Conservation (phyloP, 2,888 invertebrate species). For the Conchocele bisecta region DNA sequence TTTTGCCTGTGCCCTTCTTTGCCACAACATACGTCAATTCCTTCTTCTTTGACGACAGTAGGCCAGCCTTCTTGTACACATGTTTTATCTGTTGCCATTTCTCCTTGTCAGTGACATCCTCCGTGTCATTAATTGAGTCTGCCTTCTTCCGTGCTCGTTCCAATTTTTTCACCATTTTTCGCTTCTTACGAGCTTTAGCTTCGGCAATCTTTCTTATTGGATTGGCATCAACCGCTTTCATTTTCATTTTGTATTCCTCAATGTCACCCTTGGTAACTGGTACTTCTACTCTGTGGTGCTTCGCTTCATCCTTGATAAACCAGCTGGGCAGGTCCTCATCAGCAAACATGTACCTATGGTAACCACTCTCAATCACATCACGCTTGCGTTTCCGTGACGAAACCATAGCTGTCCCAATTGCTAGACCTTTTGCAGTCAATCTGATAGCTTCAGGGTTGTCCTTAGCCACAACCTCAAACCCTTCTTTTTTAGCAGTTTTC, state of each 20-base stretch:
- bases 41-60: constrained; percentile 88
- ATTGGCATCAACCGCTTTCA: constrained; percentile 92
- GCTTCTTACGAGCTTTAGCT: constrained; percentile 98
- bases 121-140: constrained; percentile 95
- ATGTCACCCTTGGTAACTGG: constrained; percentile 93
- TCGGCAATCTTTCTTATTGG: constrained; percentile 99
- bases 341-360: constrained; percentile 96
- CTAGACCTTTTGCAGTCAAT: constrained; percentile 90
- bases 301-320: constrained; percentile 97
- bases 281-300: constrained; percentile 92
- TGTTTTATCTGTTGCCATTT: constrained; percentile 96
- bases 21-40: constrained; percentile 97
- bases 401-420: constrained; percentile 95
- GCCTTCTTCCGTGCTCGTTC: constrained; percentile 98
- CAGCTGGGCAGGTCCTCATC: constrained; percentile 96
- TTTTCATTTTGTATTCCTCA: constrained; percentile 90
- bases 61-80: constrained; percentile 94
- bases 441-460: constrained; percentile 57
- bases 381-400: constrained; percentile 95
- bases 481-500: constrained; percentile 55
- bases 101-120: constrained; percentile 95
- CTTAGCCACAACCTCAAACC: constrained; percentile 88
- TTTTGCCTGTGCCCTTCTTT: constrained; percentile 90
- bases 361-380: constrained; percentile 94
- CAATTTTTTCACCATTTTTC: constrained; percentile 91